phyloP scores from a whole-genome alignment of 2,113 vertebrate species.

The Patagioenas fasciata region DNA sequence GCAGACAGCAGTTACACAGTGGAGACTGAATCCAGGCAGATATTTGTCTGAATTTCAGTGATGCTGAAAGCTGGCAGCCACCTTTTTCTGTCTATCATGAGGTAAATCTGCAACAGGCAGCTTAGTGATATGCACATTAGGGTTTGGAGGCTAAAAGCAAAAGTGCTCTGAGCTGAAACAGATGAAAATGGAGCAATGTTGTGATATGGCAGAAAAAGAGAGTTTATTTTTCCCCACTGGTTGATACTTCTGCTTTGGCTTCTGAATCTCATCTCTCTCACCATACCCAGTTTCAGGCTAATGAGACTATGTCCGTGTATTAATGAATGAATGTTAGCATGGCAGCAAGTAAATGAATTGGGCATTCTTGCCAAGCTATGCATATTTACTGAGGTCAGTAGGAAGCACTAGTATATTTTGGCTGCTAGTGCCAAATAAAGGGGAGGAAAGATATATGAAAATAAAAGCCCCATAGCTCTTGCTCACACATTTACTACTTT shows the following conservation, averaged over 20 bases:
- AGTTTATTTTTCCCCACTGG: too few species aligned
- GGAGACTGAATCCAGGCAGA: background rate
- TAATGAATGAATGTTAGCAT: accelerated
- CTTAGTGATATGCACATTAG: background rate
- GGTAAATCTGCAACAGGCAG: background rate
- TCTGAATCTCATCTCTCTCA: background rate
- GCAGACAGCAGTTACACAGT: background rate
- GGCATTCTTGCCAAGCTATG: background rate
- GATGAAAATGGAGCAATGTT: background rate
- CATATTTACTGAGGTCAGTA: background rate
- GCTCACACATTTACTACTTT: background rate
- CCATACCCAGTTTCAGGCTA: background rate
- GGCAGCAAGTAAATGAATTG: background rate
- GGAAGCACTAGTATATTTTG: background rate
- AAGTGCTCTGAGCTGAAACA: background rate
- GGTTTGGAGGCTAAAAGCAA: background rate
- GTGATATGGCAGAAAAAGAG: background rate
- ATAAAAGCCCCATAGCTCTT: background rate
- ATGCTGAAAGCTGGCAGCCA: background rate
- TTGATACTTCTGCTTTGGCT: background rate
- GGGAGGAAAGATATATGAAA: background rate
- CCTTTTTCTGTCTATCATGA: background rate
- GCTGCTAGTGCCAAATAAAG: background rate
- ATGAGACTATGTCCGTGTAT: accelerated
- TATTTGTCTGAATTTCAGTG: background rate